Conservation (phyloP, 1,140 invertebrate genomes). For the Ips typographus region DNA sequence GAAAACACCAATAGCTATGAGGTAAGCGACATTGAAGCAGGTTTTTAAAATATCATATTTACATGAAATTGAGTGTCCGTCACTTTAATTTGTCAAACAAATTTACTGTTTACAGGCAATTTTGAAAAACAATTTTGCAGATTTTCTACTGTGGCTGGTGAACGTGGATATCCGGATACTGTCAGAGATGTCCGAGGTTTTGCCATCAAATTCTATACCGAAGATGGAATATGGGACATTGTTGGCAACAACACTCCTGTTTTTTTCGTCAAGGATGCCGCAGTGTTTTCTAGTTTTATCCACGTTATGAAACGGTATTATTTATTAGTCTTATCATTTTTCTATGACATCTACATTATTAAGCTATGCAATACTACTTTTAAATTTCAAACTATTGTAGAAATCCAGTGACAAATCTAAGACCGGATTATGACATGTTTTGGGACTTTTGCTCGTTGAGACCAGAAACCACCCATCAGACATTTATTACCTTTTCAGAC, state of each 20-base stretch:
- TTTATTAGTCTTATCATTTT: background rate
- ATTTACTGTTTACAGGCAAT: too few species aligned
- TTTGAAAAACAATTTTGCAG: constrained; percentile 9
- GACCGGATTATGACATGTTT: constrained; percentile 76
- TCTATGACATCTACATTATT: background rate
- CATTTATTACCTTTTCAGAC: constrained; percentile 82
- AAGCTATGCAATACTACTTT: background rate
- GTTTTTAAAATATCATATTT: too few species aligned
- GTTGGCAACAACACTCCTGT: constrained; percentile 76
- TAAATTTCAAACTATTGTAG: constrained; percentile 21
- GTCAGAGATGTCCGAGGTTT: constrained; percentile 72
- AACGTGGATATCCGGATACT: constrained; percentile 82
- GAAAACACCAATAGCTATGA: constrained; percentile 73
- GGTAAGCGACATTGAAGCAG: constrained; percentile 48
- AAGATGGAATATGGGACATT: constrained; percentile 76
- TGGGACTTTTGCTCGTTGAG: constrained; percentile 89
- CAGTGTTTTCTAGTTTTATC: constrained; percentile 66
- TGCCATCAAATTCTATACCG: constrained; percentile 76
- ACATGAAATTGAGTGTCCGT: too few species aligned
- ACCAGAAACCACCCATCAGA: constrained; percentile 80
- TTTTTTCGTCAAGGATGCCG: constrained; percentile 71
- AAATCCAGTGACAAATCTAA: constrained; percentile 70
- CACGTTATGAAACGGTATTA: constrained; percentile 62
- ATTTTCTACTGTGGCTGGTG: constrained; percentile 87
- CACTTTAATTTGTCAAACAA: too few species aligned